Percentiles rank a stretch among this genome's conserved stretches.
Conservation (phyloP, 2,113 vertebrate genomes). For the Enhydra lutris region DNA sequence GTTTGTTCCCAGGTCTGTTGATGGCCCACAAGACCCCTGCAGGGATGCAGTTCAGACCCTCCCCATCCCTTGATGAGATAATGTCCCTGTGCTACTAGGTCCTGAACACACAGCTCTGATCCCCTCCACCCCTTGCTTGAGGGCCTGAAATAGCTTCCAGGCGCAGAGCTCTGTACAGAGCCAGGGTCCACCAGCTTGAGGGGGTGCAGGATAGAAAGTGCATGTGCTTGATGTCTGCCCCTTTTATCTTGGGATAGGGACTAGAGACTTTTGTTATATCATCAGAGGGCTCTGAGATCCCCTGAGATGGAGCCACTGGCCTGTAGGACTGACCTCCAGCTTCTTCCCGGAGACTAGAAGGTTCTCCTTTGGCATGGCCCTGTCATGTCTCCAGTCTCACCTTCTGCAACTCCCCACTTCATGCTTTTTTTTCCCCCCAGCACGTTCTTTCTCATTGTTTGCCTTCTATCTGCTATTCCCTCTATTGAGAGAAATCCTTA, state of each 20-base stretch:
- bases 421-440: background rate
- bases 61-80: background rate
- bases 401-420: background rate
- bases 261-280: background rate
- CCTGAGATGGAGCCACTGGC: background rate
- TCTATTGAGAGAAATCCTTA: background rate
- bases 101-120: background rate
- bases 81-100: background rate
- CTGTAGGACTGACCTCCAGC: background rate
- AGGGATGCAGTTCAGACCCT: no score
- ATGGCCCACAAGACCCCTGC: background rate
- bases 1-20: background rate
- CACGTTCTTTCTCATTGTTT: background rate
- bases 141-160: background rate
- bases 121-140: fast-evolving
- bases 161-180: background rate
- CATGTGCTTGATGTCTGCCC: background rate
- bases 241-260: background rate
- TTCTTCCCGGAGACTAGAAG: no score
- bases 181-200: background rate
- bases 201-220: background rate
- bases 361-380: background rate
- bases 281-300: background rate
- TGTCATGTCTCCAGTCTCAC: background rate
- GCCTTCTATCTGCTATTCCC: background rate